phyloP scores from a whole-genome alignment of 2,113 vertebrate genomes.

The Phalacrocorax aristotelis region DNA sequence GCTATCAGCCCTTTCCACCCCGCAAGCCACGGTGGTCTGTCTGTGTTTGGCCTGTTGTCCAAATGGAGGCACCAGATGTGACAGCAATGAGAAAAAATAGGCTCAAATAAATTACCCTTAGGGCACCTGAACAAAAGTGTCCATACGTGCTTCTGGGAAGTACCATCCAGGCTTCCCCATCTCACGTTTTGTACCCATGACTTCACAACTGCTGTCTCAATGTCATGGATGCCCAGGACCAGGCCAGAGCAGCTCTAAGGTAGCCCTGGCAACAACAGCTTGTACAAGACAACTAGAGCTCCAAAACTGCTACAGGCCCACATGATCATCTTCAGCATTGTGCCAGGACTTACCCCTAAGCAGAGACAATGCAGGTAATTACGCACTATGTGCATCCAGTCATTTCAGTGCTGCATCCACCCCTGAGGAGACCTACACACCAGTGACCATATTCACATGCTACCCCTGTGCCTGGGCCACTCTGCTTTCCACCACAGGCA shows the following conservation, averaged over 20 bases:
- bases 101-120: neutral
- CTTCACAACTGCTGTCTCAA: neutral
- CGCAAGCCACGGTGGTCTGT: fast-evolving
- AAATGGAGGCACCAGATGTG: neutral
- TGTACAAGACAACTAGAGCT: fast-evolving
- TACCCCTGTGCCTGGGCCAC: neutral
- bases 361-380: neutral
- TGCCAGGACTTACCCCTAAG: neutral
- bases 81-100: neutral
- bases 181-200: neutral
- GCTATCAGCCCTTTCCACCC: neutral
- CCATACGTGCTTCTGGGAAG: neutral
- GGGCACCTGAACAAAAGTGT: neutral
- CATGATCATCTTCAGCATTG: fast-evolving
- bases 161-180: neutral
- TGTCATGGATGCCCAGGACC: neutral
- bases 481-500: fast-evolving
- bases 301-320: neutral
- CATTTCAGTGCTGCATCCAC: neutral
- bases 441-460: neutral
- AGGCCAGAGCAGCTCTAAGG: neutral
- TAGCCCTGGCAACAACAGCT: neutral
- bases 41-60: neutral
- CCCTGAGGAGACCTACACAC: neutral
- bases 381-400: neutral